These are phyloP conservation scores for Agapornis canus DNA, from an alignment of 2,797 vertebrate species.

Conservation along the genomic window DNA sequence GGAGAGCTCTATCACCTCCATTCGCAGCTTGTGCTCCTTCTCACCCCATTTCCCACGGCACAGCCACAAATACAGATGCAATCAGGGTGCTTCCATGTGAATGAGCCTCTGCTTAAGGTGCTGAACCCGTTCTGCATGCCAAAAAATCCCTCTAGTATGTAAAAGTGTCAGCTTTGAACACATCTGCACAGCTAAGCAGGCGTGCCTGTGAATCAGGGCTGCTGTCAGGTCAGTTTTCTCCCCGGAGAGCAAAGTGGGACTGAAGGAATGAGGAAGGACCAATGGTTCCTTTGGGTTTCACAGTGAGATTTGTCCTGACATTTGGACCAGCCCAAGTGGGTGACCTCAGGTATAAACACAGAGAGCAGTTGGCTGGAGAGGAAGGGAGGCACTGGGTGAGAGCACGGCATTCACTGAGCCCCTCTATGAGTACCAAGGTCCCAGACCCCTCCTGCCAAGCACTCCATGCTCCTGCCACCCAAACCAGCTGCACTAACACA, in stretches of 20 bases:
- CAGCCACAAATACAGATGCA: background rate
- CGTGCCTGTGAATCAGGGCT: background rate
- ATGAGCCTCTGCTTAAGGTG: background rate
- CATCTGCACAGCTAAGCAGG: background rate
- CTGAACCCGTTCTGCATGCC: background rate
- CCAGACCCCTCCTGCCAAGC: background rate
- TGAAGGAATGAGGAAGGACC: background rate
- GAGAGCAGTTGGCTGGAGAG: background rate
- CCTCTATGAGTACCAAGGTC: fast-evolving
- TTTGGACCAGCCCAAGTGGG: background rate
- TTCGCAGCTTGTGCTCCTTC: fast-evolving
- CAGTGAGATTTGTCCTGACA: fast-evolving
- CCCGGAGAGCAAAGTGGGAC: background rate
- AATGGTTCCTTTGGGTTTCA: background rate
- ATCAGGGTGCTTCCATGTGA: background rate
- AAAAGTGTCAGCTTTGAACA: background rate
- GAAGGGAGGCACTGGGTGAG: background rate
- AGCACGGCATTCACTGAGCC: fast-evolving
- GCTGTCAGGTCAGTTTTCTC: background rate
- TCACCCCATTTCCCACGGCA: fast-evolving
- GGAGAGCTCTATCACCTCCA: background rate
- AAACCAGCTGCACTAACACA: background rate
- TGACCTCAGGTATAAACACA: background rate
- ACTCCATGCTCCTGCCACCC: background rate
- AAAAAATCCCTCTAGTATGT: background rate